Evolutionary conservation across 1,140 invertebrate genomes (phyloP).

Genomic region (Xylocopa sonorina): DNA sequence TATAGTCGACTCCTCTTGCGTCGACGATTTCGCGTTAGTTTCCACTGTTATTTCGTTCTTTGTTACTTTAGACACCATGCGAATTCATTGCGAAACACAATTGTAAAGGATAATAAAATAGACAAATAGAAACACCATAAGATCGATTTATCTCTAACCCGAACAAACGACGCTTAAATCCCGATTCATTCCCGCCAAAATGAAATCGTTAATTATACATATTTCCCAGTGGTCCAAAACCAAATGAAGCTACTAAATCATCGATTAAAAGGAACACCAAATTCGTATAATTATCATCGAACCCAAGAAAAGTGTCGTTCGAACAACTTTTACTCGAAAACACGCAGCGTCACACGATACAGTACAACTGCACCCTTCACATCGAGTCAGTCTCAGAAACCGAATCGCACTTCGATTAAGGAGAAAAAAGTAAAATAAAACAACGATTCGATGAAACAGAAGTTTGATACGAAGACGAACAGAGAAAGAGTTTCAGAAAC

Average conservation of each 20-base stretch:
- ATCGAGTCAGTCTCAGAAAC: neutral
- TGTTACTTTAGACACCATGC: neutral
- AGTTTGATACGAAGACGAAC: too few relatives aligned
- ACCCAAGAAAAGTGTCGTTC: neutral
- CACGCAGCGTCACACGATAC: neutral
- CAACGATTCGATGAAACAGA: neutral
- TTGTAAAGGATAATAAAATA: neutral
- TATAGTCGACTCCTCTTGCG: conserved; percentile 21
- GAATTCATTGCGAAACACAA: neutral
- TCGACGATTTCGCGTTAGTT: neutral
- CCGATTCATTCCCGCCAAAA: conserved; percentile 39
- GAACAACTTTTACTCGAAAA: neutral
- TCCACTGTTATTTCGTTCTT: neutral
- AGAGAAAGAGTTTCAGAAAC: neutral
- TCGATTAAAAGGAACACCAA: neutral
- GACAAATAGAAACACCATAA: neutral
- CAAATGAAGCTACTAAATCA: neutral
- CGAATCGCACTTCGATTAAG: neutral
- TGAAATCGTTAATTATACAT: too few relatives aligned
- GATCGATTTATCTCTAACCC: too few relatives aligned
- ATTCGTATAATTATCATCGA: neutral
- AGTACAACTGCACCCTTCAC: too few relatives aligned
- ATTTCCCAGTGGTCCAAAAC: too few relatives aligned
- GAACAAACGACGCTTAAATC: conserved; percentile 18
- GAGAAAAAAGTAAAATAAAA: neutral